These are phyloP conservation scores for Antheraea mylitta DNA, from an alignment of 1,140 invertebrate genomes.

Conservation along the genomic window DNA sequence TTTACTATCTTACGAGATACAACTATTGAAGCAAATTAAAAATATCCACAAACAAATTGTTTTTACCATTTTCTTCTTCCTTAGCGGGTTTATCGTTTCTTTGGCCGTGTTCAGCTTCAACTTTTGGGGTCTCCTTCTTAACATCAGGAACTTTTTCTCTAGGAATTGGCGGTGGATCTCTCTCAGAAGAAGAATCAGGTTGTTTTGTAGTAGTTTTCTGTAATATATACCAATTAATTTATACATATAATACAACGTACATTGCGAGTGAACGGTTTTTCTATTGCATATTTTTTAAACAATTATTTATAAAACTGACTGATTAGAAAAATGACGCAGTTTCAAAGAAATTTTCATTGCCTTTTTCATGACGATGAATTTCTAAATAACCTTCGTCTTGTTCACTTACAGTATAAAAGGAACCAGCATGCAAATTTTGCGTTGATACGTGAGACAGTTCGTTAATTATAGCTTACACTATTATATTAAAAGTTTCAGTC, in stretches of 20 bases:
- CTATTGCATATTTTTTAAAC: no score
- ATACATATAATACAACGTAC: no score
- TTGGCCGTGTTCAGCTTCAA: constrained; percentile 37
- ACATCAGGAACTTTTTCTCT: constrained; percentile 73
- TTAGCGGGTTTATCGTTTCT: constrained; percentile 59
- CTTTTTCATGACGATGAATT: not conserved
- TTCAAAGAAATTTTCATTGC: no score
- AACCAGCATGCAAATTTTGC: no score
- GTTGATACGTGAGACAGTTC: no score
- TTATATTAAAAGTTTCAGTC: no score
- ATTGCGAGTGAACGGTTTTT: no score
- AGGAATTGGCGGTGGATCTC: constrained; percentile 69
- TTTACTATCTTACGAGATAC: no score
- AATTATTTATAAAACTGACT: no score
- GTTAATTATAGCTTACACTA: no score
- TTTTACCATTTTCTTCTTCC: constrained; percentile 51
- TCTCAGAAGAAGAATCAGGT: constrained; percentile 67
- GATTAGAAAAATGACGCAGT: no score
- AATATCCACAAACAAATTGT: constrained; percentile 6
- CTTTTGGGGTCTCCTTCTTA: constrained; percentile 55
- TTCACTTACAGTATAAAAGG: not conserved
- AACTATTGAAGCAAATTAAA: no score
- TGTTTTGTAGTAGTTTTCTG: constrained; percentile 66
- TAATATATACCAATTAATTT: constrained; percentile 18
- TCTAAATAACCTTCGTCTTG: not conserved